Evolutionary conservation across 2,113 vertebrate genomes (phyloP).

Genomic region (Istiophorus platypterus): DNA sequence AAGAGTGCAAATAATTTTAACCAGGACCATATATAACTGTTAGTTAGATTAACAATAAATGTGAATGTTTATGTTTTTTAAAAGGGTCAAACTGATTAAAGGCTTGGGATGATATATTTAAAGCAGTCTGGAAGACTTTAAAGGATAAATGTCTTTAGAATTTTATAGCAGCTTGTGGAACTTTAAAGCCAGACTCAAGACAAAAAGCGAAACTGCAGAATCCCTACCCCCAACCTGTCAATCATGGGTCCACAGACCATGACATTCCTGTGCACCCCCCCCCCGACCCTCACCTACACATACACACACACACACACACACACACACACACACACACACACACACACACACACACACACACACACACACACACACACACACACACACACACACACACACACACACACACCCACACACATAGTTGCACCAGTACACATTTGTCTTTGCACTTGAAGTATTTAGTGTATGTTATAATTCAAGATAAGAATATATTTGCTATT

Average conservation of each 20-base stretch:
- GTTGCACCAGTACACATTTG: neutral
- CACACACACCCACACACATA: conserved; percentile 10
- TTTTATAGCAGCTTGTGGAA: conserved; percentile 30
- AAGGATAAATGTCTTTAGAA: conserved; percentile 29
- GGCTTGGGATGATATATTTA: neutral
- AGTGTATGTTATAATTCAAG: conserved; percentile 11
- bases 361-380: neutral
- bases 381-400: neutral
- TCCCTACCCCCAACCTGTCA: neutral
- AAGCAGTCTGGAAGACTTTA: conserved; percentile 6
- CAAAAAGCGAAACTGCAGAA: conserved; percentile 26
- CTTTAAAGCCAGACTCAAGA: conserved; percentile 24
- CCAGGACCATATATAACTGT: no score
- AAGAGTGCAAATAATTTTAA: no score
- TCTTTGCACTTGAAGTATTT: conserved; percentile 19
- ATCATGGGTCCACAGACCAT: conserved; percentile 10
- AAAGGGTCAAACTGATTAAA: neutral
- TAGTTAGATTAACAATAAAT: neutral
- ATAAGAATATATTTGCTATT: conserved; percentile 11
- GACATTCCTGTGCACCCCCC: conserved; percentile 9
- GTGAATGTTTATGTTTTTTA: neutral
- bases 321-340: neutral
- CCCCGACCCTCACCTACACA: neutral
- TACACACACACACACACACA: neutral
- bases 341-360: neutral